Base-by-base conservation (phyloP, 2,888 invertebrate species). In the Lasioglossum vierecki region DNA sequence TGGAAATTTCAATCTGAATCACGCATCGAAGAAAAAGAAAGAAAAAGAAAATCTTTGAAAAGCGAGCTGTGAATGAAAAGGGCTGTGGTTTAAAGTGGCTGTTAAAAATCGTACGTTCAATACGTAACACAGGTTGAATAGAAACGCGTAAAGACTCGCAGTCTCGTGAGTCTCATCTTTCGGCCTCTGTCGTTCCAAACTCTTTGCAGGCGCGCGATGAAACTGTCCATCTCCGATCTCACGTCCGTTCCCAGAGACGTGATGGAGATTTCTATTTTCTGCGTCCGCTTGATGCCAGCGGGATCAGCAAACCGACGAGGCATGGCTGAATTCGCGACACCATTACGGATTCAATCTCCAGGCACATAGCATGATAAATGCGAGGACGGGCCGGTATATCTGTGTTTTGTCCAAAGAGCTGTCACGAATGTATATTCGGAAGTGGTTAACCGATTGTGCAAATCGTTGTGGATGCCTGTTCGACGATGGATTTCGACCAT, bases 371-470 rank as follows among this genome's bases (percentile, higher is more conserved):
- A 83, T 70, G 77, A 84, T 68, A 79, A 84, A 84, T 72, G 76
- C 75, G 44, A 30, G 35, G 26, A n/a, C 46, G 22, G 22, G 22
- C 15, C 22, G 26, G 35, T 78, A 75, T 84, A 75, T 84, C 71
- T 53, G 63, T n/a, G 49, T 76, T 70, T 79, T 79, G 84, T 76
- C 74, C 71, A 84, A 84, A 84, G 75, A 76, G 84, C 85, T 66
- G 70, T 76, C 75, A 53, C 44, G 74, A 57, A 72, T 68, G 72
- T 83, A 84, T 72, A 79, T 79, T 76, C 80, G 85, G 66, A 60
- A 70, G 85, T 76, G 85, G 79, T 85, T 80, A 85, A 85, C 85
- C 80, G 72, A 76, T 73, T 74, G 76, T 76, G 44, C 80, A 80
- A 73, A 85, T 46, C 76, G 60, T 85, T 60, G 73, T 57, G 60